Base-by-base conservation (phyloP, 2,797 vertebrate species). In the Aldrovandia affinis region DNA sequence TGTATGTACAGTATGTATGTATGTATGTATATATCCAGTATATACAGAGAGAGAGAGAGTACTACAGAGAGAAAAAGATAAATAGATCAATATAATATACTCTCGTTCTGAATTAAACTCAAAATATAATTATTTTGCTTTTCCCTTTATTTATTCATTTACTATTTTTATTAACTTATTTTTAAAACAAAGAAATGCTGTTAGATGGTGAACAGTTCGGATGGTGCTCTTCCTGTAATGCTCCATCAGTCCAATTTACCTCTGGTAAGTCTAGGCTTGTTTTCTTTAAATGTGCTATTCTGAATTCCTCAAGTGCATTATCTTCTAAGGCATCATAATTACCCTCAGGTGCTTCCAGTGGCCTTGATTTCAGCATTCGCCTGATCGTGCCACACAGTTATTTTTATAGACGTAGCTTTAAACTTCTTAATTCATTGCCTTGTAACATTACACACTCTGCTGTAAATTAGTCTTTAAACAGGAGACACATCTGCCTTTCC, bases 221-320 rank as follows among this genome's bases (percentile, higher is more conserved):
- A 0, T 12, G 47, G 47, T 50, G 47, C 47, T 50, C 47, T 50
- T 5, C 6, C 6, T 6, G 47, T 5, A 50, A 50, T 50, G 6
- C 1, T 50, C 47, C 6, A 12, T 50, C 47, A 50, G 47, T 12
- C 47, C 6, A 6, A 50, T 50, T 18, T 57, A 85, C 81, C 73
- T 85, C 86, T 88, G 86, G 86, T 82, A 84, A 2, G 4, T 25
- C 54, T 78, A 59, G 42, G 59, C 73, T 79, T 89, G 86, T 89
- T 61, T 86, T 88, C 85, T 85, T 81, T 33, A 59, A 59, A 61
- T 77, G 83, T 83, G 82, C 79, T 85, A 79, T 28, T 77, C 36
- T 42, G 44, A 85, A 87, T 87, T 88, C 85, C 84, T 86, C 81
- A 88, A 86, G 86, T 84, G 86, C 85, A 83, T 89, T 81, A 88